Conservation (phyloP, 2,888 invertebrate genomes). For the Drosophila maculinotata region DNA sequence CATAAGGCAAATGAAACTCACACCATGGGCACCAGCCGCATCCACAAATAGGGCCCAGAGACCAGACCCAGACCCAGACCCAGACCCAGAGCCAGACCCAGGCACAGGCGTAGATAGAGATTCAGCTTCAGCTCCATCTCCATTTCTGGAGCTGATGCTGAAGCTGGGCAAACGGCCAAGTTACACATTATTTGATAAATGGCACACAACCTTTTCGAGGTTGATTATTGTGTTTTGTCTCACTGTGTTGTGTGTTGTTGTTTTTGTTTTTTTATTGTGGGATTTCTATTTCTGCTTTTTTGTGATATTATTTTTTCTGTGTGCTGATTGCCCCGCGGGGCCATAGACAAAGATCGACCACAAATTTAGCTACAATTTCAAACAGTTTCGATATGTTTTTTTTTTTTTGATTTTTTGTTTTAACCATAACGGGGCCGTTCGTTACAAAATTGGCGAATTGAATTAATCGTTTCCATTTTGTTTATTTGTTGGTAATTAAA, state of each 20-base stretch:
- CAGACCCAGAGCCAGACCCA: constrained; percentile 15
- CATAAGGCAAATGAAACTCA: constrained; percentile 73
- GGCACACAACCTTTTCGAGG: constrained; percentile 82
- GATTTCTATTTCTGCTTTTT: constrained; percentile 59
- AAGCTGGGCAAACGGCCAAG: constrained; percentile 60
- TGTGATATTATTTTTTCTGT: constrained; percentile 49
- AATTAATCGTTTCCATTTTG: constrained; percentile 81
- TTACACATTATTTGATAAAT: constrained; percentile 81
- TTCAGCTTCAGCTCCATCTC: constrained; percentile 50
- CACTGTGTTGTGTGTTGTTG: constrained; percentile 39
- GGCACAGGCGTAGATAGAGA: constrained; percentile 33
- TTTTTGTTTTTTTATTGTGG: constrained; percentile 51
- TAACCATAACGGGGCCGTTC: constrained; percentile 74
- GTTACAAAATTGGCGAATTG: constrained; percentile 78
- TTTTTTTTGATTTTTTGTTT: constrained; percentile 14
- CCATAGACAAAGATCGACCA: constrained; percentile 59
- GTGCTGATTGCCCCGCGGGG: constrained; percentile 60
- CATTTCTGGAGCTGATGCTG: constrained; percentile 68
- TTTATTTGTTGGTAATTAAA: constrained; percentile 83
- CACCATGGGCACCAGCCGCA: constrained; percentile 62
- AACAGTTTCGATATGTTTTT: constrained; percentile 55
- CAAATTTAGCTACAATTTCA: constrained; percentile 79
- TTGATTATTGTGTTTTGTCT: constrained; percentile 82
- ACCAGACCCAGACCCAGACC: constrained; percentile 32
- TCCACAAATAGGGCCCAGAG: constrained; percentile 49